Percentiles rank a stretch among this genome's conserved stretches.
Evolutionary conservation across 2,888 invertebrate species (phyloP).

Genomic region (Tethea ocularis): DNA sequence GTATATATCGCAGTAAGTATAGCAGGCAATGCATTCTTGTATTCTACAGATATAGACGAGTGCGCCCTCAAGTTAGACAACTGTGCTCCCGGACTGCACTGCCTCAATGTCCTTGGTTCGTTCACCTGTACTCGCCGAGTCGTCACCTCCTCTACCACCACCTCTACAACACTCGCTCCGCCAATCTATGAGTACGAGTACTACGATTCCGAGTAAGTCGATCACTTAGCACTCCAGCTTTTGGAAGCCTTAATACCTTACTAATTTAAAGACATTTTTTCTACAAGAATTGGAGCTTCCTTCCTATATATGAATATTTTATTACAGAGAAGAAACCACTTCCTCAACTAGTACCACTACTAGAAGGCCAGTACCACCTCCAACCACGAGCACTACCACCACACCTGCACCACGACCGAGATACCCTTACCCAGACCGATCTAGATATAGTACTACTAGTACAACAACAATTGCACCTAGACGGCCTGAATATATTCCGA

Average conservation of each 20-base stretch:
- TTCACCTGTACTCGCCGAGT: conserved; percentile 88
- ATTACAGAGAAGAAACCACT: conserved; percentile 17
- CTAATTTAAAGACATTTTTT: not conserved
- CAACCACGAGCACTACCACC: conserved; percentile 21
- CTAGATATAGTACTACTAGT: conserved; percentile 29
- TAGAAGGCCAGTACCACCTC: conserved; percentile 14
- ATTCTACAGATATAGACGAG: conserved; percentile 86
- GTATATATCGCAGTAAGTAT: too few species aligned
- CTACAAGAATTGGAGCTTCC: too few species aligned
- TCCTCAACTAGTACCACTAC: conserved; percentile 9
- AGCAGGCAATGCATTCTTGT: not conserved
- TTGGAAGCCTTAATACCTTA: not conserved
- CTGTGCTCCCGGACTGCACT: conserved; percentile 83
- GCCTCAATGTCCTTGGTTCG: conserved; percentile 95
- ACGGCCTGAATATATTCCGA: conserved; percentile 22
- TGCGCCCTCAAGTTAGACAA: conserved; percentile 82
- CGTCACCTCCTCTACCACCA: conserved; percentile 39
- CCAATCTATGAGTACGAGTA: conserved; percentile 64
- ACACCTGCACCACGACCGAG: conserved; percentile 15
- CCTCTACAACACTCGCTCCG: conserved; percentile 25
- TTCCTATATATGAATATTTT: not conserved
- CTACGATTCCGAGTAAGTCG: conserved; percentile 66
- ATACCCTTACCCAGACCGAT: conserved; percentile 24
- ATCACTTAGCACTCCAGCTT: not conserved
- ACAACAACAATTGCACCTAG: conserved; percentile 27